Percentiles rank a stretch among this genome's conserved stretches.
Evolutionary conservation across 2,888 invertebrate species (phyloP).

Genomic region (Calameuta idolon): DNA sequence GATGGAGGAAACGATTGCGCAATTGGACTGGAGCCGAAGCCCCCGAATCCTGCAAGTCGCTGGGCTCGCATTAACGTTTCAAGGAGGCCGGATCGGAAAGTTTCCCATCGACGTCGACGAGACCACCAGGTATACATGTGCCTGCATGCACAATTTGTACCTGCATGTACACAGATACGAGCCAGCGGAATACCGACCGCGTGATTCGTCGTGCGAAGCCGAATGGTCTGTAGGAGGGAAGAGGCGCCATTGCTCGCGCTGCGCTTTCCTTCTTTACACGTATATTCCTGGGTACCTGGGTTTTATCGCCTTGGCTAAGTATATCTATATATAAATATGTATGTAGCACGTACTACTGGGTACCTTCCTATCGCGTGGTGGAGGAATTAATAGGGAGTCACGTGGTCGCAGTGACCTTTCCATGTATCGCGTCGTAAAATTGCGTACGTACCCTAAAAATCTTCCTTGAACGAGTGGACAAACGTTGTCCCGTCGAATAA

Average conservation of each 20-base stretch:
- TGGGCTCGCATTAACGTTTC: background rate
- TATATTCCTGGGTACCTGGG: background rate
- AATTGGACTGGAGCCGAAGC: background rate
- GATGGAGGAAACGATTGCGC: background rate
- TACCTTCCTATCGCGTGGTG: background rate
- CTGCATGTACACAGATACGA: background rate
- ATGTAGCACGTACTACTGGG: background rate
- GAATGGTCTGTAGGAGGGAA: background rate
- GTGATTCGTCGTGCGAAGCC: background rate
- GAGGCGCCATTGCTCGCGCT: background rate
- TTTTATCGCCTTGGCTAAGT: background rate
- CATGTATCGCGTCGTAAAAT: too few relatives aligned
- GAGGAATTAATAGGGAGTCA: background rate
- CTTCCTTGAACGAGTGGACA: too few relatives aligned
- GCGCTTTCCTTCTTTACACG: background rate
- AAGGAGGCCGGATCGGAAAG: background rate
- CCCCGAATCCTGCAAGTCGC: background rate
- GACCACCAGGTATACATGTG: background rate
- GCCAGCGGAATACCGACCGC: background rate
- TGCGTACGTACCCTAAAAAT: too few relatives aligned
- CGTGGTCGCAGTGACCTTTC: background rate
- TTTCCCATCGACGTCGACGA: background rate
- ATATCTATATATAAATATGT: too few relatives aligned
- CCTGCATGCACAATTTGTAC: background rate
- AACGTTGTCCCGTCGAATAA: background rate